Evolutionary conservation across 2,888 invertebrate genomes (phyloP).

Genomic region (Sympetrum striolatum): DNA sequence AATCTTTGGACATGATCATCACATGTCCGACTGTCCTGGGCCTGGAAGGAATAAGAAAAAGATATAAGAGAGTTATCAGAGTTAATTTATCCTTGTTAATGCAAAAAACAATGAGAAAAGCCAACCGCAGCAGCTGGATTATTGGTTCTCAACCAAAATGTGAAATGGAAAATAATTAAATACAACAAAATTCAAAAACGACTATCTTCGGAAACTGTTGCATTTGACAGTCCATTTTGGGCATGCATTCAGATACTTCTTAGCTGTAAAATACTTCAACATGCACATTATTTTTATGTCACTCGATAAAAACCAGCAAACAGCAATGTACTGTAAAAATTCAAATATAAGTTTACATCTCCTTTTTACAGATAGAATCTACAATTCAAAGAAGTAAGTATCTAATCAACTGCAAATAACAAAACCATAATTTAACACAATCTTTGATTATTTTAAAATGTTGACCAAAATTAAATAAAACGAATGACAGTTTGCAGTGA

Average conservation of each 20-base stretch:
- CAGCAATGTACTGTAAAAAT: background rate
- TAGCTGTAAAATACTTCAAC: background rate
- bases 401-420: background rate
- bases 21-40: conserved; percentile 69
- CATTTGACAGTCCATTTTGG: conserved; percentile 12
- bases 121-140: conserved; percentile 14
- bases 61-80: background rate
- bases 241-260: background rate
- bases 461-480: background rate
- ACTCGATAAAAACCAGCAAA: conserved; percentile 1
- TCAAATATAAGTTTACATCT: background rate
- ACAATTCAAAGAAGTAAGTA: background rate
- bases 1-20: conserved; percentile 52
- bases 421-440: background rate
- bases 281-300: conserved; percentile 6
- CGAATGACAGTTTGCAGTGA: background rate
- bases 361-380: background rate
- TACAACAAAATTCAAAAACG: conserved; percentile 5
- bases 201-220: conserved; percentile 35
- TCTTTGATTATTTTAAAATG: background rate
- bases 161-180: background rate
- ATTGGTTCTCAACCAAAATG: conserved; percentile 6
- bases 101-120: conserved; percentile 34
- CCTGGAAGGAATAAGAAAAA: conserved; percentile 59
- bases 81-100: background rate